Conservation (phyloP, 2,888 invertebrate species). For the Melikaiella ostensackeni region DNA sequence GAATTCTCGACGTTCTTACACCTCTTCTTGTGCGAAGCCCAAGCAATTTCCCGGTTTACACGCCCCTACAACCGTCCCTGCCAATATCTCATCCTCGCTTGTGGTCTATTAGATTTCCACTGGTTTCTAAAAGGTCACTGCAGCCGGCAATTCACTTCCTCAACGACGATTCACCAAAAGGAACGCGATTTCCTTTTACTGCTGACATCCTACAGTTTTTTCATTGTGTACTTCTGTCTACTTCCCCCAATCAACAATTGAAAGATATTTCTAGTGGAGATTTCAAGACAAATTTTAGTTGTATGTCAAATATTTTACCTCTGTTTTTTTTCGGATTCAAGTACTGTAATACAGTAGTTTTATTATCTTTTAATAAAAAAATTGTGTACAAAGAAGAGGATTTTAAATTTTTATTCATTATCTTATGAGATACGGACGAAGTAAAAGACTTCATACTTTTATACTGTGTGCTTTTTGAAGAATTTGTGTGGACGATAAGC, state of each 20-base stretch:
- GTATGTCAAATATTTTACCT: not conserved
- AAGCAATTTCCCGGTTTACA: slow-evolving; percentile 33
- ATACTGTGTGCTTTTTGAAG: too few relatives aligned
- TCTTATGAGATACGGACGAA: too few relatives aligned
- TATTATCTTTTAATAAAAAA: too few relatives aligned
- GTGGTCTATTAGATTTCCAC: slow-evolving; percentile 72
- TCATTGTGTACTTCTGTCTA: slow-evolving; percentile 11
- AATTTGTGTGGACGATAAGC: too few relatives aligned
- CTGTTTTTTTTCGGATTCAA: too few relatives aligned
- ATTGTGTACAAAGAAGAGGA: too few relatives aligned
- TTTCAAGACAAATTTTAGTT: not conserved
- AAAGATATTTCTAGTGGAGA: not conserved
- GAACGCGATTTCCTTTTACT: slow-evolving; percentile 21
- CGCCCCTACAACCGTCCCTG: slow-evolving; percentile 35
- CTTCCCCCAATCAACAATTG: not conserved
- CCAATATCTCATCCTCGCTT: slow-evolving; percentile 70
- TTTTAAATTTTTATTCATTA: too few relatives aligned
- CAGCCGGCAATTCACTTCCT: slow-evolving; percentile 34
- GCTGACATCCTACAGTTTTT: slow-evolving; percentile 25
- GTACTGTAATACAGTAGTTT: too few relatives aligned
- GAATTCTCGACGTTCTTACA: slow-evolving; percentile 23
- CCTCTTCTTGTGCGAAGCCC: not conserved
- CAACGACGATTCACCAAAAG: slow-evolving; percentile 34
- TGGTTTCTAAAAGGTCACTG: slow-evolving; percentile 60
- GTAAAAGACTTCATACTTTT: too few relatives aligned